phyloP scores from a whole-genome alignment of 2,888 invertebrate genomes.

The Sepiola atlantica region DNA sequence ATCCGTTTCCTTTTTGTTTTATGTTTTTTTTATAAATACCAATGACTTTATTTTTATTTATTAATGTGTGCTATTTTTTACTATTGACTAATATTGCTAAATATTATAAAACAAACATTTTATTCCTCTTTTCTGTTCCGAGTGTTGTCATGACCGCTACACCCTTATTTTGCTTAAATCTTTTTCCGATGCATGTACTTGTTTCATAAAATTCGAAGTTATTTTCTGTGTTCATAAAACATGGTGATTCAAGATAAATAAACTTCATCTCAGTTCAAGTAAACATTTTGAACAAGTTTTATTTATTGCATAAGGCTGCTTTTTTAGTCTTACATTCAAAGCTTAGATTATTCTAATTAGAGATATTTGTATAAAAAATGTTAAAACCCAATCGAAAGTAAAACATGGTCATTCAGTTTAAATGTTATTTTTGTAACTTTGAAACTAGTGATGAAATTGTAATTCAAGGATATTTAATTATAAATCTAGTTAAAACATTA shows the following conservation, averaged over 20 bases:
- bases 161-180: background rate
- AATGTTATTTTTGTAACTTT: background rate
- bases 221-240: background rate
- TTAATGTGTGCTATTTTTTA: background rate
- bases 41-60: background rate
- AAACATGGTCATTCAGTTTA: background rate
- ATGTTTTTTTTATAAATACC: background rate
- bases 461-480: background rate
- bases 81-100: background rate
- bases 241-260: background rate
- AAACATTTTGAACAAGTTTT: background rate
- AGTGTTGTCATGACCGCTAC: background rate
- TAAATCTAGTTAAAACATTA: no score
- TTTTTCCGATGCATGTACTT: background rate
- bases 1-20: background rate
- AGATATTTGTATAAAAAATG: background rate
- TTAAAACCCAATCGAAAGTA: background rate
- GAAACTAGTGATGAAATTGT: background rate
- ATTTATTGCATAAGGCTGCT: background rate
- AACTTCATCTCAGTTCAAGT: background rate
- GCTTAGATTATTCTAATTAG: background rate
- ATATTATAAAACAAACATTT: background rate
- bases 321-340: background rate
- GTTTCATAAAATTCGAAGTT: background rate
- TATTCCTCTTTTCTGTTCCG: background rate